Conservation (phyloP, 2,797 vertebrate genomes). For the Knipowitschia caucasica region DNA sequence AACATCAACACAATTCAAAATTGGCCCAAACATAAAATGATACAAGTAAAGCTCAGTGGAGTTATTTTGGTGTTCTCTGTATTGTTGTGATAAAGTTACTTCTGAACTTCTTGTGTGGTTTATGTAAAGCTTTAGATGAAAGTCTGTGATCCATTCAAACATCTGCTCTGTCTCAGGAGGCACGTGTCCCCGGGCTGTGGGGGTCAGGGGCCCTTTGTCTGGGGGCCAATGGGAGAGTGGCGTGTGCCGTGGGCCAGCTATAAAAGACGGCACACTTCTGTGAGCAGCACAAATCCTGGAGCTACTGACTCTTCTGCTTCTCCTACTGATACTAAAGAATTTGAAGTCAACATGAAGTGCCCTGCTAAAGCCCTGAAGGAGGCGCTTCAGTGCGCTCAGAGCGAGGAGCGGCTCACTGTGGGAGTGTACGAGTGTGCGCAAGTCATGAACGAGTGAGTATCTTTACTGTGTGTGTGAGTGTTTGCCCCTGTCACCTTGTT, state of each 20-base stretch:
- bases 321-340: slow-evolving; percentile 4
- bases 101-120: slow-evolving; percentile 31
- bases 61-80: neutral
- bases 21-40: neutral
- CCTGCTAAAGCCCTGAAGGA: slow-evolving; percentile 84
- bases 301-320: slow-evolving; percentile 2
- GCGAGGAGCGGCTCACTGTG: slow-evolving; percentile 84
- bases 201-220: slow-evolving; percentile 53
- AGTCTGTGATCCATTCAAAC: slow-evolving; percentile 59
- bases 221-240: slow-evolving; percentile 65
- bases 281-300: slow-evolving; percentile 23
- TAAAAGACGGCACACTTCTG: slow-evolving; percentile 50
- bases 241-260: slow-evolving; percentile 62
- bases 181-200: slow-evolving; percentile 58
- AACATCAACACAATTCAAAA: neutral
- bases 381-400: slow-evolving; percentile 80
- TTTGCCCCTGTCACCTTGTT: no score
- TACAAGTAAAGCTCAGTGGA: no score
- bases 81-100: neutral
- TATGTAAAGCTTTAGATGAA: slow-evolving; percentile 31
- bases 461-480: neutral
- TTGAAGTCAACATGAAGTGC: slow-evolving; percentile 73
- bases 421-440: slow-evolving; percentile 94
- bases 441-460: slow-evolving; percentile 91
- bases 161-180: slow-evolving; percentile 54